Evolutionary conservation across 1,140 invertebrate genomes (phyloP).

Genomic region (Heliconius eleuchia): DNA sequence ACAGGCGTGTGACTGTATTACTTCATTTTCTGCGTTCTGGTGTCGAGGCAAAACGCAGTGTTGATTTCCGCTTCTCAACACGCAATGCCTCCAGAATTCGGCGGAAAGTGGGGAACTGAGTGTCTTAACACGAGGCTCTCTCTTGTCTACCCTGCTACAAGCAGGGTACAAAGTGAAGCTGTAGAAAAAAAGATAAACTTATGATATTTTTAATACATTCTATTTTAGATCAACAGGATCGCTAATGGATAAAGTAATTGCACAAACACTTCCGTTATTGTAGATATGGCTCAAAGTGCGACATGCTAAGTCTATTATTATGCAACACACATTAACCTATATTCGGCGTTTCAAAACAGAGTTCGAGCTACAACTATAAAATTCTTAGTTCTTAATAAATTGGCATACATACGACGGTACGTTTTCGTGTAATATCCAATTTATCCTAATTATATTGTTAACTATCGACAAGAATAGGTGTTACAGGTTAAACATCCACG

Average conservation of each 20-base stretch:
- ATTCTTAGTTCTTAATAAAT: conserved; percentile 1
- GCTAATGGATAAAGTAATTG: conserved; percentile 2
- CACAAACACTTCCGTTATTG: conserved; percentile 12
- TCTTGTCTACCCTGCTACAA: no score
- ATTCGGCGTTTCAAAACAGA: neutral
- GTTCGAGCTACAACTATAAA: conserved; percentile 4
- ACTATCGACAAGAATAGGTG: neutral
- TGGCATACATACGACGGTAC: neutral
- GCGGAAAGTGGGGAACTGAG: no score
- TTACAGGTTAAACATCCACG: neutral
- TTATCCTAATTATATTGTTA: neutral
- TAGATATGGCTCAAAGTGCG: conserved; percentile 5
- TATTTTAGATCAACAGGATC: conserved; percentile 5
- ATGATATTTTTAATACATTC: neutral
- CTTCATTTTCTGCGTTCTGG: no score
- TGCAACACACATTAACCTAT: conserved; percentile 11
- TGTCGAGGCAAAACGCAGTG: no score
- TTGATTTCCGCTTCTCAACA: no score
- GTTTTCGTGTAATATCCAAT: neutral
- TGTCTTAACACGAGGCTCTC: no score
- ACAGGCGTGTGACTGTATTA: no score
- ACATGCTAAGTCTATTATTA: conserved; percentile 6
- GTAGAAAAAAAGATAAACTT: no score
- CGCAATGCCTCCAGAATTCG: no score
- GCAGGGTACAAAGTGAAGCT: no score